Evolutionary conservation across 2,888 invertebrate species (phyloP).

Genomic region (Allacma fusca): DNA sequence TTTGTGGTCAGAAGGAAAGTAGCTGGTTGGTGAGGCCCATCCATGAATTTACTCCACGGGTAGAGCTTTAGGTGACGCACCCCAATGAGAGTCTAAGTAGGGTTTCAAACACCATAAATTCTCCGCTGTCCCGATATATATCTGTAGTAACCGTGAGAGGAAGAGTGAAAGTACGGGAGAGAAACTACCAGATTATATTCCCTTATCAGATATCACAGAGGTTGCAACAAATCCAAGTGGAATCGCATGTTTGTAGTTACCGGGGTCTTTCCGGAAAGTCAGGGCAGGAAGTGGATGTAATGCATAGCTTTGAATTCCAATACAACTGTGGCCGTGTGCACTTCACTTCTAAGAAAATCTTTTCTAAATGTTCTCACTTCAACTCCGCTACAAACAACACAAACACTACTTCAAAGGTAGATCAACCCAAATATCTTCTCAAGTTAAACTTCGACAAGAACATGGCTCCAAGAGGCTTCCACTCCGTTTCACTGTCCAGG

Average conservation of each 20-base stretch:
- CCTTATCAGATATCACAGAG: conserved; percentile 6
- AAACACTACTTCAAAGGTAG: too few relatives aligned
- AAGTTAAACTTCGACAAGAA: too few relatives aligned
- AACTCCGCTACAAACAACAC: too few relatives aligned
- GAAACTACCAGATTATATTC: conserved; percentile 12
- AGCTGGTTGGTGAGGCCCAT: background rate
- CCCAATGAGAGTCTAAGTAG: background rate
- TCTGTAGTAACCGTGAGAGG: background rate
- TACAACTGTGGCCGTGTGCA: background rate
- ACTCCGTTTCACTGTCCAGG: too few relatives aligned
- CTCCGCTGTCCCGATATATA: background rate
- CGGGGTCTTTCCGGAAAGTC: background rate
- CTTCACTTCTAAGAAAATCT: background rate
- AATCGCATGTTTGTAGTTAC: background rate
- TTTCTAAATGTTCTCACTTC: too few relatives aligned
- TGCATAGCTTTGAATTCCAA: background rate
- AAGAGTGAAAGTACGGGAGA: background rate
- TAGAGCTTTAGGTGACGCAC: background rate
- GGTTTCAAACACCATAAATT: background rate
- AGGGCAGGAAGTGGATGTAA: background rate
- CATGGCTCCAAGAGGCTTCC: too few relatives aligned
- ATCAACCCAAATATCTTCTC: too few relatives aligned
- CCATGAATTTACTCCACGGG: background rate
- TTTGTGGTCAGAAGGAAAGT: background rate
- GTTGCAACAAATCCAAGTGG: background rate